Conservation (phyloP, 1,140 invertebrate genomes). For the Zaprionus capensis region DNA sequence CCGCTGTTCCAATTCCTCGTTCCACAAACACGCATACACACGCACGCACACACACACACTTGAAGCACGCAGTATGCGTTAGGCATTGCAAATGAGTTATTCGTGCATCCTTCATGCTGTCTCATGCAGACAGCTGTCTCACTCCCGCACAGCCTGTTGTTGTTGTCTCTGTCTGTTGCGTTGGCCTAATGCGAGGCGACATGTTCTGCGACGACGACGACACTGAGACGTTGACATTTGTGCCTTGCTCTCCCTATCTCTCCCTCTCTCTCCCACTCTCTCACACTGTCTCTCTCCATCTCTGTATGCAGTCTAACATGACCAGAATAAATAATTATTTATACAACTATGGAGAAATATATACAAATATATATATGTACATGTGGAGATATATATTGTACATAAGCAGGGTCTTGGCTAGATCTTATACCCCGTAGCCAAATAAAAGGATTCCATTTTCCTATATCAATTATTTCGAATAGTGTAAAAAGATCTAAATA, state of each 20-base stretch:
- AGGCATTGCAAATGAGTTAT: conserved; percentile 61
- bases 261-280: background rate
- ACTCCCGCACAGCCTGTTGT: background rate
- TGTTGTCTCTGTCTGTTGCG: conserved; percentile 18
- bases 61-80: conserved; percentile 31
- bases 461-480: background rate
- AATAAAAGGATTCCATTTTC: background rate
- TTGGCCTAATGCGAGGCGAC: conserved; percentile 1
- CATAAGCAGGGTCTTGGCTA: conserved; percentile 16
- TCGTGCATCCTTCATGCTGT: conserved; percentile 39
- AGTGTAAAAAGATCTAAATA: background rate
- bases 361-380: background rate
- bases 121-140: background rate
- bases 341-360: conserved; percentile 29
- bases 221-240: conserved; percentile 51
- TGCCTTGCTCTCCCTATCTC: conserved; percentile 8
- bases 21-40: background rate
- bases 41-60: conserved; percentile 7
- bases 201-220: conserved; percentile 26
- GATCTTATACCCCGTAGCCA: conserved; percentile 15
- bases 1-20: background rate
- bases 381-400: background rate
- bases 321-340: conserved; percentile 72
- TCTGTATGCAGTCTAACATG: conserved; percentile 45
- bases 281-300: background rate